Conservation (phyloP, 1,140 invertebrate species). For the Carposina sasakii region DNA sequence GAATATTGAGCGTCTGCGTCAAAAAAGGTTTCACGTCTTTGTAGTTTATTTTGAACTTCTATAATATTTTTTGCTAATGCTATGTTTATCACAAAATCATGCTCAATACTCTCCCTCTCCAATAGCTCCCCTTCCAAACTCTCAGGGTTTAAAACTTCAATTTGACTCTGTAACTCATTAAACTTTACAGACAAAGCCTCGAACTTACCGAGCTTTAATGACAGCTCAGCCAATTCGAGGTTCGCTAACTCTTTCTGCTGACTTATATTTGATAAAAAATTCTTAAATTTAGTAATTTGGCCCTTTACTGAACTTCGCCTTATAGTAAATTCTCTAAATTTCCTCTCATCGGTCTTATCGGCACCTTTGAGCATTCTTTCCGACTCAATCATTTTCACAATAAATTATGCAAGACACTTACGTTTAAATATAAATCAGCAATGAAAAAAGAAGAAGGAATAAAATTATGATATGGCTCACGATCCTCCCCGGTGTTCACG, state of each 20-base stretch:
- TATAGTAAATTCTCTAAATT: conserved; percentile 1
- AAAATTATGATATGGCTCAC: too few relatives aligned
- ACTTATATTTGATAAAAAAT: conserved; percentile 2
- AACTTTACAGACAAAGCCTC: conserved; percentile 8
- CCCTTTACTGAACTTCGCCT: conserved; percentile 16
- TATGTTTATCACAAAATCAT: conserved; percentile 9
- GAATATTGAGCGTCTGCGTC: conserved; percentile 4
- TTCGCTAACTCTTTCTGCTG: not conserved
- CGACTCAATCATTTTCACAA: too few relatives aligned
- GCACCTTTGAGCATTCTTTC: too few relatives aligned
- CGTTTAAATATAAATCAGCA: too few relatives aligned
- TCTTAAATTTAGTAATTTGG: conserved; percentile 17
- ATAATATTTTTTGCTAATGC: conserved; percentile 8
- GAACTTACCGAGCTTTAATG: conserved; percentile 10
- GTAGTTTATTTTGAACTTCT: too few relatives aligned
- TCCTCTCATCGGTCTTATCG: too few relatives aligned
- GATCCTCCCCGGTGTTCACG: too few relatives aligned
- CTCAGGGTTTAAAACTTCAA: conserved; percentile 11
- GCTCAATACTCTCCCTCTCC: conserved; percentile 12
- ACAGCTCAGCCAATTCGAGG: conserved; percentile 9
- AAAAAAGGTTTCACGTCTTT: not conserved
- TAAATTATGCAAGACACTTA: too few relatives aligned
- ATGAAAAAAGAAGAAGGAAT: too few relatives aligned
- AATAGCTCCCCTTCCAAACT: conserved; percentile 8
- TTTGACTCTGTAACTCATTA: conserved; percentile 11